phyloP scores from a whole-genome alignment of 2,113 vertebrate genomes.

The Platysternon megacephalum region DNA sequence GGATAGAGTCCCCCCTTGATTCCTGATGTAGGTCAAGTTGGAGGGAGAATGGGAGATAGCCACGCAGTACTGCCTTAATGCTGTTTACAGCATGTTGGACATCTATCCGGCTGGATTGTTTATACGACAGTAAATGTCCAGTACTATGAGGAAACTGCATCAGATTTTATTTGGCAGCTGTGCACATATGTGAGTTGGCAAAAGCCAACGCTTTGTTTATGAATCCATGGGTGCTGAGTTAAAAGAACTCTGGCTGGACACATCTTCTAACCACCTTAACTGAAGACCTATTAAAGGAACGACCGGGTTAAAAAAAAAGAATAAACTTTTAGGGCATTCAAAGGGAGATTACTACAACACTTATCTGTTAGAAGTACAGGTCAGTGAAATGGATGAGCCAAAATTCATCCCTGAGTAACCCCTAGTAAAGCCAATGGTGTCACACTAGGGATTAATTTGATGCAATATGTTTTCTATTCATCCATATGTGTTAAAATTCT shows the following conservation, averaged over 20 bases:
- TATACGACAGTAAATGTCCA: not conserved
- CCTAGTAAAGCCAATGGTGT: not conserved
- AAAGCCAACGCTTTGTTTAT: not conserved
- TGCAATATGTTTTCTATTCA: not conserved
- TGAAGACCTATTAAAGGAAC: not conserved
- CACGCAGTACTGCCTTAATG: not conserved
- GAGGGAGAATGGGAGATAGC: not conserved
- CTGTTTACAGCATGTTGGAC: not conserved
- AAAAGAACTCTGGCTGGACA: not conserved
- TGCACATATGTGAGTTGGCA: not conserved
- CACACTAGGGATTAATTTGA: not conserved
- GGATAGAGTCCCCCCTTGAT: not conserved
- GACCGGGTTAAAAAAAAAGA: not conserved
- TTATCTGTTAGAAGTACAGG: not conserved
- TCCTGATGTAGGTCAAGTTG: not conserved
- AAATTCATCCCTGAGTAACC: not conserved
- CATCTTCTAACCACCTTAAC: not conserved
- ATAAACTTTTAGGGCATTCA: not conserved
- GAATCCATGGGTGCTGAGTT: not conserved
- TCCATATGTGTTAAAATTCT: not conserved
- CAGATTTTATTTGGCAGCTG: conserved; percentile 35
- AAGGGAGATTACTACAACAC: not conserved
- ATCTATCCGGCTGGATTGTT: not conserved
- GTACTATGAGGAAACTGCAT: not conserved
- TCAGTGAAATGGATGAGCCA: not conserved